Evolutionary conservation across 2,797 vertebrate species (phyloP).

Genomic region (Platalea minor): DNA sequence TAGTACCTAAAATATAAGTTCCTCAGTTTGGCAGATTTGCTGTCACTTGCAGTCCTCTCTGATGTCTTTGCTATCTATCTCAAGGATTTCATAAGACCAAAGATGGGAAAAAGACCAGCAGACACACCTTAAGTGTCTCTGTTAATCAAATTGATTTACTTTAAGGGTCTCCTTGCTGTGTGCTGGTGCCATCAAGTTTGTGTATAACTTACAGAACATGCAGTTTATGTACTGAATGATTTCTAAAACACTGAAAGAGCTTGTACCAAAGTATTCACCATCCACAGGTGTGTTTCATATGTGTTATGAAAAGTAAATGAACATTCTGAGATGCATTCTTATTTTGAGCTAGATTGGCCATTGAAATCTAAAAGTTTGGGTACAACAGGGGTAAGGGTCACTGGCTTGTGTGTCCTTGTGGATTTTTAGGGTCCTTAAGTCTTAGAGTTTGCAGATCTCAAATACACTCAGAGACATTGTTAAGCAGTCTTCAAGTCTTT

Average conservation of each 20-base stretch:
- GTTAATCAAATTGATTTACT: not conserved
- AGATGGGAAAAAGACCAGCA: not conserved
- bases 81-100: not conserved
- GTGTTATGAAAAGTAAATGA: not conserved
- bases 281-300: not conserved
- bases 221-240: not conserved
- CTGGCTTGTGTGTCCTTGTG: not conserved
- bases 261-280: not conserved
- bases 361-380: not conserved
- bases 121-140: not conserved
- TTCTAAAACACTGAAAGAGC: not conserved
- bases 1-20: not conserved
- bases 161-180: not conserved
- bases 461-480: not conserved
- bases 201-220: not conserved
- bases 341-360: not conserved
- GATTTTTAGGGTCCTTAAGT: not conserved
- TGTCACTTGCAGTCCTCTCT: not conserved
- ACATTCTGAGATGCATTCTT: not conserved
- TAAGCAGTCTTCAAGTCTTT: not conserved
- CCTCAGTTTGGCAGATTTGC: not conserved
- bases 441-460: not conserved
- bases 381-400: not conserved
- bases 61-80: not conserved
- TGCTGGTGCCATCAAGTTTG: not conserved